Base-by-base conservation (phyloP, 2,113 vertebrate species). In the Passer domesticus region DNA sequence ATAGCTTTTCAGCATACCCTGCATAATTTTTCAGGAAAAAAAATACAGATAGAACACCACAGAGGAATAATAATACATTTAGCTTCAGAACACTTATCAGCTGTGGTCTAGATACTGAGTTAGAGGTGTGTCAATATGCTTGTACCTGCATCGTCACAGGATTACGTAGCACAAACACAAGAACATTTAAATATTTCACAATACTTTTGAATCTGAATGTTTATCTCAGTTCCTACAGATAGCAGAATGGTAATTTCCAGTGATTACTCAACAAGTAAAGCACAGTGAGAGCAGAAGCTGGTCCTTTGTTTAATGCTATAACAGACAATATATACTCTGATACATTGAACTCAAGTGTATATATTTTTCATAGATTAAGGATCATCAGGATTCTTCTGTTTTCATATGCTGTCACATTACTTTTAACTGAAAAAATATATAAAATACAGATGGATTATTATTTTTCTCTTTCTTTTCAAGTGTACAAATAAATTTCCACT, bases 401-500 rank as follows among this genome's bases (percentile, higher is more conserved):
- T 59, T 64, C 10, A 33, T 25, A 39, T 22, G 8, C 28, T 72
- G 41, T 55, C 24, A 67, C 7, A 64, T n/a, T n/a, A 27, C 23
- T 6, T 83, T 83, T 27, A 75, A 27, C 13, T 66, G 39, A 70
- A 75, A 64, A 73, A 82, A 27, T 37, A 73, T 18, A 62, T 28
- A 52, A 43, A 37, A 82, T 9, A 18, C 20, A 39, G 12, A 31
- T 2, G 1, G 22, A 46, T 10, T 43, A 30, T 24, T 39, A 13
- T 49, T 24, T 72, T 85, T 50, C 9, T 39, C 3, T 47, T 52
- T 92, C 8, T 37, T 58, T 59, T 73, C 44, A 60, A 44, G 62
- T 4, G 1, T 66, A 30, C 2, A 0, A 35, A 44, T 64, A 55
- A 58, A 85, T 63, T 68, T 1, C 3, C 19, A 16, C 35, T 82